Evolutionary conservation across 1,140 invertebrate genomes (phyloP), one percentile per base, ranked within the genome.

Genomic region (Muscidifurax raptorellus): DNA sequence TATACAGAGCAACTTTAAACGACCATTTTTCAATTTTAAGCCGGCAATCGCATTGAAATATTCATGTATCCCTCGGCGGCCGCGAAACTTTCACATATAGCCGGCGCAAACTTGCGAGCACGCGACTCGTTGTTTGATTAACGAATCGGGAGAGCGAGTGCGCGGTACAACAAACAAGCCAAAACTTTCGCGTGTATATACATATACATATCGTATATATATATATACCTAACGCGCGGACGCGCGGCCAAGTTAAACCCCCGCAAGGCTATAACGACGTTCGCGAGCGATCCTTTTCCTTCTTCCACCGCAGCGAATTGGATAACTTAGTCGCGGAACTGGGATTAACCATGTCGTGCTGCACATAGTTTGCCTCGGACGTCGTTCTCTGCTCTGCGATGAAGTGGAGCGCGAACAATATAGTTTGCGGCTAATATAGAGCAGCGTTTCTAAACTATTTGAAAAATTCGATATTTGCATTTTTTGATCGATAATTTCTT

Each of bases 301-400:
- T 88, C 85, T 86, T 28, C 74, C 22, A 4, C 52, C 74, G 30
- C 64, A n/a, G 40, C 80, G 77, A 87, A 88, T 86, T 89, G 87
- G 83, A 80, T 85, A 87, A 87, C 71, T 87, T 85, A 80, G 80
- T 89, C 88, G 86, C 86, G 76, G 86, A 89, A 89, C 88, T 89
- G 86, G 86, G 86, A 88, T 88, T 86, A 88, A 89, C 88, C 86
- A 72, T 85, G 85, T 85, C 79, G 86, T 64, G 83, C n/a, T 74
- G 25, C 7, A 18, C 28, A 10, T 12, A n/a, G 32, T 7, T 74
- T 18, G 0, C 32, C 71, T 36, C 12, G n/a, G 66, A 27, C 66
- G n/a, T 9, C 66, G 25, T 10, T 67, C 1, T 27, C n/a, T 18
- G 44, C 44, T 40, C 36, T 40, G 36, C 36, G 36, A 40, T 9